Evolutionary conservation across 2,113 vertebrate species (phyloP).

Genomic region (Noctilio leporinus): DNA sequence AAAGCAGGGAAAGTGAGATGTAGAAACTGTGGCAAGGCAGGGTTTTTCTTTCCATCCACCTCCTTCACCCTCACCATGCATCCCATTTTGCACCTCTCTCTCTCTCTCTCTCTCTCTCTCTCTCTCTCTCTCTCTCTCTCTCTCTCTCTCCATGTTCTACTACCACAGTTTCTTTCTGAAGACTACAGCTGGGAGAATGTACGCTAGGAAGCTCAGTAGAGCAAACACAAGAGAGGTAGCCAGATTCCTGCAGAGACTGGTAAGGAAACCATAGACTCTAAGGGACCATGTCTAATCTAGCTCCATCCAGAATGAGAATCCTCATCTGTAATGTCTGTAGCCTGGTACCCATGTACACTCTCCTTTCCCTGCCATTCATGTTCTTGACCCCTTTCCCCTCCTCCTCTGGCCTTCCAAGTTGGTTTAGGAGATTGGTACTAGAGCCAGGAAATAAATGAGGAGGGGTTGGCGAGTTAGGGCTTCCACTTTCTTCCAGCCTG

Average conservation of each 20-base stretch:
- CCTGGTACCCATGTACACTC: background rate
- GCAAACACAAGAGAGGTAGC: background rate
- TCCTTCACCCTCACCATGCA: accelerated
- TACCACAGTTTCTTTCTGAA: background rate
- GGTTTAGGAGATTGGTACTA: background rate
- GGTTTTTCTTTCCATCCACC: background rate
- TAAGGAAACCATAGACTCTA: background rate
- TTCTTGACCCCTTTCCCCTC: background rate
- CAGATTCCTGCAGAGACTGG: background rate
- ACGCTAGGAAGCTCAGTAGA: background rate
- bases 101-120: background rate
- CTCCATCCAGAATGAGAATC: background rate
- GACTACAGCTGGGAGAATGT: background rate
- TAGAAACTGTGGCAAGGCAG: background rate
- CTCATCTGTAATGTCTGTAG: background rate
- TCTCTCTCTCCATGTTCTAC: too few relatives aligned
- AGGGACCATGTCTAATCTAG: background rate
- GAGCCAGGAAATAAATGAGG: background rate
- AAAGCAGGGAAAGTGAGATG: background rate
- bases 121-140: background rate
- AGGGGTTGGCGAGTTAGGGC: too few relatives aligned
- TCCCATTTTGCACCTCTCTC: background rate
- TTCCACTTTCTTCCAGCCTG: background rate
- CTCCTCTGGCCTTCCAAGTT: background rate
- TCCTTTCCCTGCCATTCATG: background rate